These are phyloP conservation scores for Chloroclysta siterata DNA, from an alignment of 2,888 invertebrate species.

Conservation along the genomic window DNA sequence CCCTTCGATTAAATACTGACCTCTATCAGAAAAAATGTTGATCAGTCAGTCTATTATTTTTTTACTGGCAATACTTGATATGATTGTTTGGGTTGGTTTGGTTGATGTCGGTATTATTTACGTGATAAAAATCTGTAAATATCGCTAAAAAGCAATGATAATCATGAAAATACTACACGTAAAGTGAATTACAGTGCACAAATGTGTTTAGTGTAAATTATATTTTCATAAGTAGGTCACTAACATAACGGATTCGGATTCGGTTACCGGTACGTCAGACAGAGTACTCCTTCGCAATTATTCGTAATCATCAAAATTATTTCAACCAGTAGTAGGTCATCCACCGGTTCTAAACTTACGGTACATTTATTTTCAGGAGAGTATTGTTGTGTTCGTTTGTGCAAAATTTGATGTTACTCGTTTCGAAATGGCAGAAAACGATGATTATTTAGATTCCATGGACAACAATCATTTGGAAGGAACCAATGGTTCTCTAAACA, in stretches of 20 bases:
- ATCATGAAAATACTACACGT: conserved; percentile 51
- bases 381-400: conserved; percentile 53
- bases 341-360: conserved; percentile 36
- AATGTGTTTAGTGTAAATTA: conserved; percentile 50
- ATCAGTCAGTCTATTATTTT: too few species aligned
- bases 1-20: too few species aligned
- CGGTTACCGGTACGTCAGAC: conserved; percentile 82
- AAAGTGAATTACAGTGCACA: conserved; percentile 48
- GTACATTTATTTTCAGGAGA: conserved; percentile 55
- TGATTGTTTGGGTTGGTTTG: conserved; percentile 49
- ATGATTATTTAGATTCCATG: conserved; percentile 81
- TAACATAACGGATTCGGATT: conserved; percentile 66
- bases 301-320: conserved; percentile 49
- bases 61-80: conserved; percentile 38
- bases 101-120: conserved; percentile 41
- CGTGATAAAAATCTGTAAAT: conserved; percentile 69
- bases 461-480: conserved; percentile 85
- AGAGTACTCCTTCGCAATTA: conserved; percentile 30
- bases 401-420: conserved; percentile 60
- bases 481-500: conserved; percentile 85
- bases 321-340: conserved; percentile 30
- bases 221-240: conserved; percentile 73
- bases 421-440: conserved; percentile 80
- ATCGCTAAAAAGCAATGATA: conserved; percentile 59
- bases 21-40: too few species aligned